Evolutionary conservation across 1,140 invertebrate species (phyloP).

Genomic region (Mercenaria mercenaria): DNA sequence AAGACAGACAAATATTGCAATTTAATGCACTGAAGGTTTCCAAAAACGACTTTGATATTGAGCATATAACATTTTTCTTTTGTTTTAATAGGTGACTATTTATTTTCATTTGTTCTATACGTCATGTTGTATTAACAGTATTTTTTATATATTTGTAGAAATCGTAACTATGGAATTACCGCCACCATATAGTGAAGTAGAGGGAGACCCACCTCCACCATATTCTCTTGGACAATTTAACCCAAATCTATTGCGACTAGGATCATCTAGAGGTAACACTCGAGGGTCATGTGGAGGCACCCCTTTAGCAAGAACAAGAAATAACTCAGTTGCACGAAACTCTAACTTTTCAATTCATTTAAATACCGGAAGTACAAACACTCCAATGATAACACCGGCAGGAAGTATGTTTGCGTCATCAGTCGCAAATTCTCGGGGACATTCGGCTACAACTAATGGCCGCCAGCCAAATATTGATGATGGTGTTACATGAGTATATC

Average conservation of each 20-base stretch:
- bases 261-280: background rate
- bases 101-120: too few relatives aligned
- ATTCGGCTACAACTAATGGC: background rate
- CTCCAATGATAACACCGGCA: background rate
- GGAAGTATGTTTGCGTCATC: background rate
- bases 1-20: too few relatives aligned
- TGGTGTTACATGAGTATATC: background rate
- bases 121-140: too few relatives aligned
- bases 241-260: background rate
- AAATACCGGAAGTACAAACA: background rate
- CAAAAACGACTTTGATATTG: too few relatives aligned
- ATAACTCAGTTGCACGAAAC: background rate
- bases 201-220: background rate
- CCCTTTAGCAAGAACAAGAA: background rate
- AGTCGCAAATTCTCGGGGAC: background rate
- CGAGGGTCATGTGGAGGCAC: background rate
- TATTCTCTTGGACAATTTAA: background rate
- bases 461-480: background rate
- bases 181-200: background rate
- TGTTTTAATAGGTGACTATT: too few relatives aligned
- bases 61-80: too few relatives aligned
- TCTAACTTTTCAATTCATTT: background rate
- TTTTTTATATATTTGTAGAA: background rate
- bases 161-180: background rate
- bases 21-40: too few relatives aligned